A percentile compares a stretch with the other conserved stretches of the same genome.
These are phyloP conservation scores for Diaprepes abbreviatus DNA, from an alignment of 2,888 invertebrate species.

Conservation along the genomic window DNA sequence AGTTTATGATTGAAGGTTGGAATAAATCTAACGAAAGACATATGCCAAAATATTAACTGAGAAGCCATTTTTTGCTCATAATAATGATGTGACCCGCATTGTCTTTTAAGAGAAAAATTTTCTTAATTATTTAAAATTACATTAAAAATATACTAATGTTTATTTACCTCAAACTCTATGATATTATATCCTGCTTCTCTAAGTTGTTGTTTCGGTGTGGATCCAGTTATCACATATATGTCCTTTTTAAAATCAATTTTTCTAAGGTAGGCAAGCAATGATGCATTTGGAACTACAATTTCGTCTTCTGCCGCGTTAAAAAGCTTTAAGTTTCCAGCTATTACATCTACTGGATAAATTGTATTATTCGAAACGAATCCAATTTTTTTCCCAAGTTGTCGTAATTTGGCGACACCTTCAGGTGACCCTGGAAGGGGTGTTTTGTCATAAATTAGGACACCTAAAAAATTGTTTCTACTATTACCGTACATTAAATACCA, in stretches of 20 bases:
- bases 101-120: too few relatives aligned
- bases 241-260: conserved; percentile 28
- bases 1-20: too few relatives aligned
- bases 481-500: too few relatives aligned
- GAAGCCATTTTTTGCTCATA: too few relatives aligned
- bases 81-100: too few relatives aligned
- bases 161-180: conserved; percentile 22
- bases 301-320: conserved; percentile 12
- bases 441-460: conserved; percentile 13
- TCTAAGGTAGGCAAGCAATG: conserved; percentile 10
- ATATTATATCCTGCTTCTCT: conserved; percentile 23
- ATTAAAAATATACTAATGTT: too few relatives aligned
- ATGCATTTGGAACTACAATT: conserved; percentile 5
- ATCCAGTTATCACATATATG: conserved; percentile 16
- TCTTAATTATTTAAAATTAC: too few relatives aligned
- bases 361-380: conserved; percentile 28
- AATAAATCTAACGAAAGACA: too few relatives aligned
- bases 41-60: too few relatives aligned
- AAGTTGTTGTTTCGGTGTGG: neutral
- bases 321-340: neutral
- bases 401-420: conserved; percentile 14
- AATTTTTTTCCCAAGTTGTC: conserved; percentile 9
- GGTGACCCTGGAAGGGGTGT: conserved; percentile 14
- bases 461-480: too few relatives aligned
- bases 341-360: neutral